phyloP scores from a whole-genome alignment of 2,888 invertebrate species.

The Drosophila ezoana region DNA sequence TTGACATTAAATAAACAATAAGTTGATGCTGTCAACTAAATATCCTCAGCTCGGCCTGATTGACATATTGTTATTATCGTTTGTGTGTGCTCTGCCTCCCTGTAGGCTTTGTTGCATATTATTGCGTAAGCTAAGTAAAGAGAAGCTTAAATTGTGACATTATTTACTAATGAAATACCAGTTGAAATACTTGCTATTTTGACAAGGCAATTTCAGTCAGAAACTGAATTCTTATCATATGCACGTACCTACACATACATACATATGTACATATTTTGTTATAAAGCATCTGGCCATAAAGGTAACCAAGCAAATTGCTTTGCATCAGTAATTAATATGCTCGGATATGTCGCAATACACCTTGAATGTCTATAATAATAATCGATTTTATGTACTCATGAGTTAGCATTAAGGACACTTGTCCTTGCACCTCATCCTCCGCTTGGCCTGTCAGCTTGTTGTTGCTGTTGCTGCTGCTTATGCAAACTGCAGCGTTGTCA shows the following conservation, averaged over 20 bases:
- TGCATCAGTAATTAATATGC: slow-evolving; percentile 51
- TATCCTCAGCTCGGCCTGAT: slow-evolving; percentile 13
- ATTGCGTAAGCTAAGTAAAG: slow-evolving; percentile 5
- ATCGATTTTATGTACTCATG: slow-evolving; percentile 47
- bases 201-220: slow-evolving; percentile 2
- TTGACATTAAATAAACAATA: slow-evolving; percentile 30
- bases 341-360: slow-evolving; percentile 30
- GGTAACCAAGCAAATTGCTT: slow-evolving; percentile 19
- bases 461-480: slow-evolving; percentile 27
- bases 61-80: slow-evolving; percentile 18
- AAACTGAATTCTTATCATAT: slow-evolving; percentile 15
- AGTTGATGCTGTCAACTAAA: slow-evolving; percentile 19
- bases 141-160: slow-evolving; percentile 32
- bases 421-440: slow-evolving; percentile 13
- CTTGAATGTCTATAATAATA: slow-evolving; percentile 30
- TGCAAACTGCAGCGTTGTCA: slow-evolving; percentile 40
- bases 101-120: not conserved
- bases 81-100: not conserved
- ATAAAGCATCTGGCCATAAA: not conserved
- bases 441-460: slow-evolving; percentile 30
- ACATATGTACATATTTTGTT: not conserved
- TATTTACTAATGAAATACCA: slow-evolving; percentile 35
- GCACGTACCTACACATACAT: not conserved
- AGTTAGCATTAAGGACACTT: slow-evolving; percentile 6
- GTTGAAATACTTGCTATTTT: slow-evolving; percentile 16